phyloP scores from a whole-genome alignment of 92 coral and sea anemone species.

The Bergia sp. region DNA sequence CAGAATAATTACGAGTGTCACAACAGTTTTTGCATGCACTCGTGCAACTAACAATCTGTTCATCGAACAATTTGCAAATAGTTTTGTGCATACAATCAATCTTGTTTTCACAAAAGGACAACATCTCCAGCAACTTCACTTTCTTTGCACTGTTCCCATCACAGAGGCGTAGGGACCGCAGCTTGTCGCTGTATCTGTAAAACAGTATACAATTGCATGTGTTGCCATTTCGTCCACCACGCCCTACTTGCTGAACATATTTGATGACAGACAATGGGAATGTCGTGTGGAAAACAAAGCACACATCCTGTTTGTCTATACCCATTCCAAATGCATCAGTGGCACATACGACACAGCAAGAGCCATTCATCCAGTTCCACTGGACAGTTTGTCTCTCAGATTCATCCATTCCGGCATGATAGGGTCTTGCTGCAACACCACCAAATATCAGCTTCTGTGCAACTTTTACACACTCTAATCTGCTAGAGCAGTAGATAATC shows the following conservation, averaged over 20 bases:
- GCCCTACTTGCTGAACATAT: constrained; percentile 14
- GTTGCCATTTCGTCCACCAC: constrained; percentile 12
- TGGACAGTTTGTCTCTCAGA: background rate
- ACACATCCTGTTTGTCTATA: background rate
- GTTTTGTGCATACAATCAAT: background rate
- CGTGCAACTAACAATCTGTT: constrained; percentile 1
- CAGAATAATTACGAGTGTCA: background rate
- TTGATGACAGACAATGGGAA: constrained; percentile 1
- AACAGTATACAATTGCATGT: background rate
- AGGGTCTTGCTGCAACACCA: constrained; percentile 7
- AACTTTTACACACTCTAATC: background rate
- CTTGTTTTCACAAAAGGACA: constrained; percentile 13
- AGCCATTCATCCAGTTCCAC: constrained; percentile 17
- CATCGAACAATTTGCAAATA: background rate
- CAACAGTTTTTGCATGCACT: background rate
- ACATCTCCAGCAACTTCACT: background rate
- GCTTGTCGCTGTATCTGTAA: constrained; percentile 24
- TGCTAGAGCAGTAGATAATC: background rate
- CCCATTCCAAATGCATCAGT: constrained; percentile 19
- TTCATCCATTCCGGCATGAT: constrained; percentile 15
- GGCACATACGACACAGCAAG: constrained; percentile 8
- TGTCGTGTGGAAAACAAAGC: constrained; percentile 5
- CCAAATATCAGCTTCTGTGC: background rate
- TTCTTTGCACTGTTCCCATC: background rate
- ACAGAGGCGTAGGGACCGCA: background rate